A percentile compares a stretch with the other conserved stretches of the same genome.
phyloP scores from a whole-genome alignment of 2,888 invertebrate genomes.

The Cetonia aurata region DNA sequence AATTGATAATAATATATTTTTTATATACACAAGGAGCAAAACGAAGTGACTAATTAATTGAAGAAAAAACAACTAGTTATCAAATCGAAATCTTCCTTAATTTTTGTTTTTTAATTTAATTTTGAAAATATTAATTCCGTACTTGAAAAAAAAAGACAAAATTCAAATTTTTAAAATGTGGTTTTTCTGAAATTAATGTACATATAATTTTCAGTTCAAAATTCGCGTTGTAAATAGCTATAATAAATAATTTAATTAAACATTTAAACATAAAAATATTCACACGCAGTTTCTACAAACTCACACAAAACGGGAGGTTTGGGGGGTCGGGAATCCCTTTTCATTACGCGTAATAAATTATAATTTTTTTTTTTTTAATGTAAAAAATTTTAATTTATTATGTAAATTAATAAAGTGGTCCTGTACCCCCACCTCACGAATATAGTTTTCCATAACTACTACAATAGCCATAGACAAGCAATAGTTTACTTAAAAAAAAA shows the following conservation, averaged over 20 bases:
- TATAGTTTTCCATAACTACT: conserved; percentile 56
- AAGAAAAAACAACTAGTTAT: conserved; percentile 17
- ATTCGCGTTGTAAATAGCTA: conserved; percentile 16
- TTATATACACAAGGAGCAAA: conserved; percentile 30
- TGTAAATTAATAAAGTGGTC: background rate
- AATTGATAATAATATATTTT: conserved; percentile 43
- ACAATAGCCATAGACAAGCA: conserved; percentile 61
- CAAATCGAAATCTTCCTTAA: background rate
- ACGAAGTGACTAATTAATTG: conserved; percentile 25
- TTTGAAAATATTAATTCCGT: background rate
- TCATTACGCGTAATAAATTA: background rate
- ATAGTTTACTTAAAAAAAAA: conserved; percentile 51
- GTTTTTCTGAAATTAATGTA: conserved; percentile 22
- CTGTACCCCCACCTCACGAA: background rate
- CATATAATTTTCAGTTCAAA: background rate
- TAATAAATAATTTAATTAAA: conserved; percentile 7
- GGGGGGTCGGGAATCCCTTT: conserved; percentile 3
- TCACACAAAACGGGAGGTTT: conserved; percentile 3
- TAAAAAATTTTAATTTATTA: conserved; percentile 20
- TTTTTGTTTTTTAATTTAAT: conserved; percentile 11
- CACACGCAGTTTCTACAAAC: conserved; percentile 13
- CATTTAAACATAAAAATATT: conserved; percentile 19
- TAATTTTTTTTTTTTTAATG: conserved; percentile 8
- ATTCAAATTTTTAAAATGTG: conserved; percentile 26
- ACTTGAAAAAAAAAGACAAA: conserved; percentile 21